Evolutionary conservation across 2,797 vertebrate species (phyloP).

Genomic region (Acrocephalus scirpaceus): DNA sequence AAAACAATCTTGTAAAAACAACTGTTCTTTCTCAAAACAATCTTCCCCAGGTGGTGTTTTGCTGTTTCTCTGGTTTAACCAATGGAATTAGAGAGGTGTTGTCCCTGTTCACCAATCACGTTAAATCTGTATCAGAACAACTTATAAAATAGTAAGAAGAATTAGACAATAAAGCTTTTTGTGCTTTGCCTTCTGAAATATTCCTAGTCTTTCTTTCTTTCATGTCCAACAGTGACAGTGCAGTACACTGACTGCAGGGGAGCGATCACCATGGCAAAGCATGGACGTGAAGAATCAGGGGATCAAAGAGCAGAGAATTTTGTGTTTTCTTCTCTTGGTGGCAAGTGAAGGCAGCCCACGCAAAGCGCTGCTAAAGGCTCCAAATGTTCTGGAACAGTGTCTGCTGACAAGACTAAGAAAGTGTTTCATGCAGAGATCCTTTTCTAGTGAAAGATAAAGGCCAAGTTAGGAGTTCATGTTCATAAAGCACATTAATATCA

Average conservation of each 20-base stretch:
- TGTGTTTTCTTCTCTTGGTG: neutral
- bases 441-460: neutral
- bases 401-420: neutral
- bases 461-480: neutral
- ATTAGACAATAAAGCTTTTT: too few species aligned
- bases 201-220: too few species aligned
- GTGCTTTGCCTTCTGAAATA: too few species aligned
- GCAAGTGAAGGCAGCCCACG: fast-evolving
- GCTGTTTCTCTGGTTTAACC: too few species aligned
- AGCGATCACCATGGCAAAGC: neutral
- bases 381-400: neutral
- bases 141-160: too few species aligned
- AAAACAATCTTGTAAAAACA: too few species aligned
- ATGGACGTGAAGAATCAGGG: neutral
- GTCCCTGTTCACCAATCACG: too few species aligned
- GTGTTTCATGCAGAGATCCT: neutral
- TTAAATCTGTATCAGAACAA: too few species aligned
- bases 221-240: too few species aligned
- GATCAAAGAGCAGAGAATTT: neutral
- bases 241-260: neutral
- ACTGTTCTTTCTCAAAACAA: too few species aligned
- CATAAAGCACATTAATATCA: neutral
- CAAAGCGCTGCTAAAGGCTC: neutral
- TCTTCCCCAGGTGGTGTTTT: too few species aligned
- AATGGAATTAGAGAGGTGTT: too few species aligned